Conservation (phyloP, 2,888 invertebrate genomes). For the Cephus runcator region DNA sequence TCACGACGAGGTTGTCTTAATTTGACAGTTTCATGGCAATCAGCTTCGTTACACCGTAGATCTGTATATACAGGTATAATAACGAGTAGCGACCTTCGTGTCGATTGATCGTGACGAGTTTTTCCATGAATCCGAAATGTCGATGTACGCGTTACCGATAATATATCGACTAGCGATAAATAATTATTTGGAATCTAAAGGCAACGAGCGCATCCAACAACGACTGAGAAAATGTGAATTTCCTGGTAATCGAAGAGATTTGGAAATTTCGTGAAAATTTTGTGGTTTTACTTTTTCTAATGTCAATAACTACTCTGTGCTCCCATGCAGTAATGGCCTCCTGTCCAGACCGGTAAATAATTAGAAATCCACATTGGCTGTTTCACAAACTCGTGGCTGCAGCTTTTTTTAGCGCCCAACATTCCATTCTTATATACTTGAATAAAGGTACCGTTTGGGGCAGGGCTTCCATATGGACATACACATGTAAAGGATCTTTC, state of each 20-base stretch:
- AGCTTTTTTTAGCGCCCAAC: neutral
- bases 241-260: neutral
- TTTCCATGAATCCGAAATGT: conserved; percentile 14
- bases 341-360: neutral
- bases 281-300: neutral
- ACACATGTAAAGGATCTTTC: neutral
- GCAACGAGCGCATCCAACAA: neutral
- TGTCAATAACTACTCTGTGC: neutral
- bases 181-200: neutral
- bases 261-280: neutral
- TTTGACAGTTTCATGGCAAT: conserved; percentile 8
- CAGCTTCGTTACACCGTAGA: neutral
- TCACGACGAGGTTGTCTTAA: neutral
- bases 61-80: neutral
- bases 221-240: neutral
- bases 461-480: neutral
- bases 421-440: neutral
- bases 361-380: neutral
- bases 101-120: conserved; percentile 28
- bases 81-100: conserved; percentile 6
- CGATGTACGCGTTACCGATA: neutral
- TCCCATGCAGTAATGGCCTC: neutral
- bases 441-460: neutral
- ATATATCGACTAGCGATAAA: neutral
- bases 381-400: neutral